phyloP scores from a whole-genome alignment of 2,797 vertebrate genomes.

The Alcedo atthis region DNA sequence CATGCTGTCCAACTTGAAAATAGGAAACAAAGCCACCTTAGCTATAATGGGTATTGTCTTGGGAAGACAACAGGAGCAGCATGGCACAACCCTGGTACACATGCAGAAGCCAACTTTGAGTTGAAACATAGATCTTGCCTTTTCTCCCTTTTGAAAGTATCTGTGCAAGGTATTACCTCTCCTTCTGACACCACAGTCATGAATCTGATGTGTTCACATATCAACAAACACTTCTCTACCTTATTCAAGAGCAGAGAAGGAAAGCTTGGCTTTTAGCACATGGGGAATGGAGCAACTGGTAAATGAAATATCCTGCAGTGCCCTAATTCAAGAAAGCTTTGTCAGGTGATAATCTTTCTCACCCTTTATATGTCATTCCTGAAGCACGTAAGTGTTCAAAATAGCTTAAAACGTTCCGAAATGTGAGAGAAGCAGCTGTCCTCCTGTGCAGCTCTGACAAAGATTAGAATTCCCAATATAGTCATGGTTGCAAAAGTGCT shows the following conservation, averaged over 20 bases:
- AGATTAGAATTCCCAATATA: slow-evolving; percentile 60
- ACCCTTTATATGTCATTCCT: slow-evolving; percentile 18
- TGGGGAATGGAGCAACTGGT: slow-evolving; percentile 21
- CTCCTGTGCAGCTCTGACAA: background rate
- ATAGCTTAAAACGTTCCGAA: slow-evolving; percentile 33
- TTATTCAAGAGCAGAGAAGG: background rate
- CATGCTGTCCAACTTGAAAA: background rate
- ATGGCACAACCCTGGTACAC: background rate
- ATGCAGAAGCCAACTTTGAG: background rate
- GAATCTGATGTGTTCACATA: background rate
- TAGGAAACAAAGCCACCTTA: background rate
- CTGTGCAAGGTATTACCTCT: background rate
- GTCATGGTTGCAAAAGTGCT: slow-evolving; percentile 28
- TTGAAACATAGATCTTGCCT: background rate
- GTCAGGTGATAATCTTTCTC: slow-evolving; percentile 52
- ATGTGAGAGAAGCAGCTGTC: background rate
- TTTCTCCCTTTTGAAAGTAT: background rate
- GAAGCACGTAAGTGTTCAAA: slow-evolving; percentile 14
- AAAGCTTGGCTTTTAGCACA: background rate
- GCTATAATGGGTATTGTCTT: fast-evolving
- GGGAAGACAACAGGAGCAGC: background rate
- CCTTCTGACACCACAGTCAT: background rate
- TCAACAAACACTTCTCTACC: background rate
- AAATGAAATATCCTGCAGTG: slow-evolving; percentile 11
- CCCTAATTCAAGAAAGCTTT: slow-evolving; percentile 52